phyloP scores from a whole-genome alignment of 92 coral and sea anemone species.

The Nematostella vectensis region DNA sequence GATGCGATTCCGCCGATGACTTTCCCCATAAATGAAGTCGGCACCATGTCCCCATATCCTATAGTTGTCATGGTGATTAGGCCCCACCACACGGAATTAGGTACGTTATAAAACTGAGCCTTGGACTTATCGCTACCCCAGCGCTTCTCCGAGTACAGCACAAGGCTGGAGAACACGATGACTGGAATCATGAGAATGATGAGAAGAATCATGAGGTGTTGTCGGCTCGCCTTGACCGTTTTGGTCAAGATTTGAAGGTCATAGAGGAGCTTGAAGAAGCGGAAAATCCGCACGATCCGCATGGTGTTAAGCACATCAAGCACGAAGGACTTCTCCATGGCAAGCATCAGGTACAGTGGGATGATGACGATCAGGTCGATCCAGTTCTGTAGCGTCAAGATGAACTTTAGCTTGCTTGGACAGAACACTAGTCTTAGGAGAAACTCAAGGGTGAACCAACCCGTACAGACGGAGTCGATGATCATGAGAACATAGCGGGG shows the following conservation, averaged over 20 bases:
- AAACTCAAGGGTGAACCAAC: slow-evolving; percentile 91
- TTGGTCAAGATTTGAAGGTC: slow-evolving; percentile 91
- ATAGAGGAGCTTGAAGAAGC: slow-evolving; percentile 87
- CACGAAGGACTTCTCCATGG: slow-evolving; percentile 39
- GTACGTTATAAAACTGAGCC: slow-evolving; percentile 63
- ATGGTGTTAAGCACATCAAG: slow-evolving; percentile 73
- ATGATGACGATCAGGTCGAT: slow-evolving; percentile 77
- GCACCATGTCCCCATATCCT: slow-evolving; percentile 92
- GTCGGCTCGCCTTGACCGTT: slow-evolving; percentile 90
- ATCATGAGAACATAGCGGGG: slow-evolving; percentile 59
- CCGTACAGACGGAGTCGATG: slow-evolving; percentile 81
- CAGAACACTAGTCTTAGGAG: slow-evolving; percentile 76
- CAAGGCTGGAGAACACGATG: slow-evolving; percentile 78
- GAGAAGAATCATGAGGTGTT: slow-evolving; percentile 67
- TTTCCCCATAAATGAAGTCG: slow-evolving; percentile 77
- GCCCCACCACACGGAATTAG: slow-evolving; percentile 97
- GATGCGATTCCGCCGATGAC: slow-evolving; percentile 87
- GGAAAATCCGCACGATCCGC: slow-evolving; percentile 74
- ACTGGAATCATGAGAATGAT: slow-evolving; percentile 85
- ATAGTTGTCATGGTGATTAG: slow-evolving; percentile 96
- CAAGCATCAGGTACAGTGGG: slow-evolving; percentile 78
- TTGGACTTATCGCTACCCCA: slow-evolving; percentile 33
- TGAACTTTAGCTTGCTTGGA: slow-evolving; percentile 71
- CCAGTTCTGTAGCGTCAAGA: slow-evolving; percentile 76
- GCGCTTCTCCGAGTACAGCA: slow-evolving; percentile 55